Conservation (phyloP, 2,113 vertebrate species). For the Cyrtonyx montezumae region DNA sequence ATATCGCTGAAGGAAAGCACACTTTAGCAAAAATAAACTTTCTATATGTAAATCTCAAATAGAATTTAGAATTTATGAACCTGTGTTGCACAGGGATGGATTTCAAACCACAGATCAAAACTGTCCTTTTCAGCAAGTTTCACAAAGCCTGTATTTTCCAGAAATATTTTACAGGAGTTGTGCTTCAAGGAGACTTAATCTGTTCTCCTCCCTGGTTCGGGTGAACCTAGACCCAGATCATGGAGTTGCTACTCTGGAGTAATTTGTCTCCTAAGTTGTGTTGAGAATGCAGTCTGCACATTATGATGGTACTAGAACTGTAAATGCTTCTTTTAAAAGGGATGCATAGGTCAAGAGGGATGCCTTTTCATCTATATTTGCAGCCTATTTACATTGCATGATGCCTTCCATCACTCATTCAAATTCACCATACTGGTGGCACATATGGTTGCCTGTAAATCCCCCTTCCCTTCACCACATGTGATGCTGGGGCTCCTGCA, state of each 20-base stretch:
- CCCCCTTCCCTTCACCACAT: not conserved
- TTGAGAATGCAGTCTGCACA: not conserved
- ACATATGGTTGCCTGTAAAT: not conserved
- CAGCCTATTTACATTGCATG: not conserved
- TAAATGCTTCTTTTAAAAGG: not conserved
- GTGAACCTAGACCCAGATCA: not conserved
- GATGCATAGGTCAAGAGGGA: not conserved
- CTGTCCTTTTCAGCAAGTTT: not conserved
- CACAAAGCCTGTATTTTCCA: not conserved
- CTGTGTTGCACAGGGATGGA: not conserved
- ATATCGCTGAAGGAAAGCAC: not conserved
- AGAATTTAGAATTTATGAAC: not conserved
- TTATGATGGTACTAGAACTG: rapidly evolving
- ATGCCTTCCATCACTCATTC: not conserved
- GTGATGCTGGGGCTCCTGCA: not conserved
- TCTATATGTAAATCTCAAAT: not conserved
- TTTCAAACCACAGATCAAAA: not conserved
- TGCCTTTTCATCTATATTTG: not conserved
- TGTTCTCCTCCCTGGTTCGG: not conserved
- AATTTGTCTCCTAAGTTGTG: not conserved
- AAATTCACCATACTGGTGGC: not conserved
- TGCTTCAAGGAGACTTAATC: not conserved
- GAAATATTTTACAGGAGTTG: not conserved
- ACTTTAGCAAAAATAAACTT: not conserved
- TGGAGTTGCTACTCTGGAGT: not conserved